Evolutionary conservation across 2,888 invertebrate genomes (phyloP).

Genomic region (Mystacides longicornis): DNA sequence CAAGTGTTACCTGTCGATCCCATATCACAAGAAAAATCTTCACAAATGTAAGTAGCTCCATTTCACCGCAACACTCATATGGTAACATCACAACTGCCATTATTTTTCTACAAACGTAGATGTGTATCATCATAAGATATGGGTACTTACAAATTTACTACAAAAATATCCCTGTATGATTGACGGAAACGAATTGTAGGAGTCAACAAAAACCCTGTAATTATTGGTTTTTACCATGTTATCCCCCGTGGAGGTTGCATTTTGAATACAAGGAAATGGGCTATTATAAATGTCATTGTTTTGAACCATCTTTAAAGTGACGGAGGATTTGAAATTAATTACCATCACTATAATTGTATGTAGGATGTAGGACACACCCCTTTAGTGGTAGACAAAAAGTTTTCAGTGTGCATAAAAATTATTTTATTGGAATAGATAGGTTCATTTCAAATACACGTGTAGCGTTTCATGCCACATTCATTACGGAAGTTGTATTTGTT

Average conservation of each 20-base stretch:
- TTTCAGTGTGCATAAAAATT: no score
- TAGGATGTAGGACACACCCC: no score
- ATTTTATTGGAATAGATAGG: no score
- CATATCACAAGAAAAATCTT: background rate
- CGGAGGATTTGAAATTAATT: no score
- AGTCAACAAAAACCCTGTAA: background rate
- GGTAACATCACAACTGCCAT: background rate
- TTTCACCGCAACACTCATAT: background rate
- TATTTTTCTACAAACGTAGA: background rate
- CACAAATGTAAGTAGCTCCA: background rate
- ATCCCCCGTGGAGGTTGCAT: background rate
- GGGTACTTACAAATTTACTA: background rate
- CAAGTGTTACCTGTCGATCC: conserved; percentile 1
- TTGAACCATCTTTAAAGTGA: no score
- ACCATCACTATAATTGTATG: no score
- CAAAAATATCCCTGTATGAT: background rate
- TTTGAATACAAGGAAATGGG: background rate
- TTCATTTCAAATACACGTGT: no score
- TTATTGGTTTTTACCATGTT: background rate
- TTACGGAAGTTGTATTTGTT: no score
- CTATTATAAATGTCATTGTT: no score
- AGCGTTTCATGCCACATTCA: no score
- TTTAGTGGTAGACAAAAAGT: no score
- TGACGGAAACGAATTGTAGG: background rate
- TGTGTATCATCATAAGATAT: background rate